Base-by-base conservation (phyloP, 2,888 invertebrate species). In the Lacanobia oleracea region DNA sequence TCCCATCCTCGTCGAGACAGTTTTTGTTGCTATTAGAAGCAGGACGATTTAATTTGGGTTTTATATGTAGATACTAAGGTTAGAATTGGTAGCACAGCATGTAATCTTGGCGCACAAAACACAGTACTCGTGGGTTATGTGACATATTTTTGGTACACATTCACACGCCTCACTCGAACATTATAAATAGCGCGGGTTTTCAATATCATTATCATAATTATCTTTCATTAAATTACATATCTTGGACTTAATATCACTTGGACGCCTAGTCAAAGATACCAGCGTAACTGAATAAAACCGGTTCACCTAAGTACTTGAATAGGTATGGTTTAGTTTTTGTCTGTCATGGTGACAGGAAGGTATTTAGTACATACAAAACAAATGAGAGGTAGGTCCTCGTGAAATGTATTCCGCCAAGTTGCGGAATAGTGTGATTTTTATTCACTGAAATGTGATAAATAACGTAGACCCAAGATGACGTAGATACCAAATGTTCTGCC, bases 1-100 rank as follows among this genome's bases (percentile, higher is more conserved):
- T 97, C 97, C 97, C 97, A 97, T 97, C 97, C 97, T 97, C 97
- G 97, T 97, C 97, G 97, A 80, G 87, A 43, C 2, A 45, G 16
- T 45, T 62, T 72, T 72, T 53, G 75, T 45, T 16, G 73, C 16
- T 18, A 7, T 57, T 43, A 43, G 43, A 14, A 43, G 12, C 6
- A 1, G 0, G 1, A 12, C 1, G 7, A 1, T 40, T 6, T 6
- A 23, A 18, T 45, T 27, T 7, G 1, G 8, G 18, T 18, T 27
- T 7, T 27, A n/a, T 12, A 10, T 18, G 18, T 27, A 18, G 18
- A 43, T 4, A 43, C 43, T 43, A 43, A 33, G 33, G 33, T 33
- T 33, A 6, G 33, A 33, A 33, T 33, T 33, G 5, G 33, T 33
- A 6, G 5, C 4, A 6, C 33, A 33, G 33, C 33, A 5, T 33